A percentile compares a stretch with the other conserved stretches of the same genome.
phyloP scores from a whole-genome alignment of 1,140 invertebrate species.

The Diploscapter pachys region DNA sequence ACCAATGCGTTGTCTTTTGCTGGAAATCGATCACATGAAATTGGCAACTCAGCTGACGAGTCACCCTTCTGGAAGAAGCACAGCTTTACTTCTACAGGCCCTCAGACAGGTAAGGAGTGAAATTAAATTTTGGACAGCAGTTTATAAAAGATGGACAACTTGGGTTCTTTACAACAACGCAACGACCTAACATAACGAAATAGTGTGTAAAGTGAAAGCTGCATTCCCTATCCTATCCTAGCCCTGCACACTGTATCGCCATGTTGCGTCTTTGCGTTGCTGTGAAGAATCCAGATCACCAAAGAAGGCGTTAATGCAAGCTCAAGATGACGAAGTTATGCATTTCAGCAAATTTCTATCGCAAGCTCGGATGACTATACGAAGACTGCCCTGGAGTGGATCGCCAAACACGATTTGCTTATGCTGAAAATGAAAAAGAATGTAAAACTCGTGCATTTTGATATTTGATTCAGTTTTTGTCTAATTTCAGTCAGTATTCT shows the following conservation, averaged over 20 bases:
- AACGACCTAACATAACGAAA: neutral
- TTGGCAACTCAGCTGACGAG: conserved; percentile 19
- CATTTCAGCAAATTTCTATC: conserved; percentile 28
- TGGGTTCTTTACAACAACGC: neutral
- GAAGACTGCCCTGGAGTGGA: conserved; percentile 24
- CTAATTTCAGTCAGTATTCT: conserved; percentile 13
- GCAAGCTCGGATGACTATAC: conserved; percentile 15
- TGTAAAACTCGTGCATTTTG: conserved; percentile 1
- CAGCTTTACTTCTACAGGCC: conserved; percentile 22
- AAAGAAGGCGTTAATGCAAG: too few species aligned
- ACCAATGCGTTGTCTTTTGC: conserved; percentile 15
- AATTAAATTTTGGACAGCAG: neutral
- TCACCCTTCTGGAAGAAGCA: conserved; percentile 22
- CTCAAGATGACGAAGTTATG: too few species aligned
- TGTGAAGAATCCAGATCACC: too few species aligned
- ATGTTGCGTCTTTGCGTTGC: too few species aligned
- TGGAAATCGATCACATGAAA: conserved; percentile 22
- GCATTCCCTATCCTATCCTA: too few species aligned
- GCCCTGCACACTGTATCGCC: too few species aligned
- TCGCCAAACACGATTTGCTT: conserved; percentile 21
- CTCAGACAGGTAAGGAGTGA: conserved; percentile 17
- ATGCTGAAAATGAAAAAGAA: conserved; percentile 26
- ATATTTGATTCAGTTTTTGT: neutral
- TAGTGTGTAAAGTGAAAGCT: neutral
- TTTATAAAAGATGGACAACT: neutral